These are phyloP conservation scores for Geotrypetes seraphini DNA, from an alignment of 2,797 vertebrate genomes.

Conservation along the genomic window DNA sequence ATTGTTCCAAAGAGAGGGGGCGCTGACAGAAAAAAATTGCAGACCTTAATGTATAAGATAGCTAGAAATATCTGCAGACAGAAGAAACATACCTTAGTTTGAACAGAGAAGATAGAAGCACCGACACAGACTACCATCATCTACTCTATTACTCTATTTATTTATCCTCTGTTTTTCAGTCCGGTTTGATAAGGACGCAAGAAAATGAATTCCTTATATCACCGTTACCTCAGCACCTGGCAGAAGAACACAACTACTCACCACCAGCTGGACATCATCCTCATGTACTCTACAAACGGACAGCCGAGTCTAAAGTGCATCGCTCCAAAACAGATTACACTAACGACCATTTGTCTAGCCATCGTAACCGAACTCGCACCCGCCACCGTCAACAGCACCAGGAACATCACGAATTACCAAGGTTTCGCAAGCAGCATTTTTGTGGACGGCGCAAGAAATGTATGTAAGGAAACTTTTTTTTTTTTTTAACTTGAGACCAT, in stretches of 20 bases:
- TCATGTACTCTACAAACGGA: conserved; percentile 87
- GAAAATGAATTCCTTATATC: conserved; percentile 83
- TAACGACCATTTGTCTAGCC: conserved; percentile 11
- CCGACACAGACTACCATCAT: too few relatives aligned
- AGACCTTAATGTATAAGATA: too few relatives aligned
- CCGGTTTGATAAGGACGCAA: conserved; percentile 80
- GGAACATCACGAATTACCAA: conserved; percentile 47
- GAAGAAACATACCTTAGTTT: too few relatives aligned
- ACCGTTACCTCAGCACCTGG: conserved; percentile 78
- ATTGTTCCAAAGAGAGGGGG: too few relatives aligned
- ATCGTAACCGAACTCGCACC: conserved; percentile 6
- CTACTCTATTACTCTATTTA: too few relatives aligned
- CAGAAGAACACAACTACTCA: conserved; percentile 74
- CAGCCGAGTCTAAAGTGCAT: conserved; percentile 69
- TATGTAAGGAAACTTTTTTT: conserved; percentile 89
- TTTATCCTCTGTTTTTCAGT: conserved; percentile 60
- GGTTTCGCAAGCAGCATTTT: conserved; percentile 79
- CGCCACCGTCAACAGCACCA: conserved; percentile 26
- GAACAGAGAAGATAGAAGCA: too few relatives aligned
- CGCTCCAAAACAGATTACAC: conserved; percentile 16
- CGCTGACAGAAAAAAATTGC: too few relatives aligned
- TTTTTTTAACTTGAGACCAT: conserved; percentile 30
- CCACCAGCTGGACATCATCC: conserved; percentile 74
- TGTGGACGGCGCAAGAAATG: conserved; percentile 98
- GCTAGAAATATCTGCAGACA: too few relatives aligned